Percentiles rank a stretch among this genome's conserved stretches.
phyloP scores from a whole-genome alignment of 1,140 invertebrate genomes.

The Bombus breviceps region DNA sequence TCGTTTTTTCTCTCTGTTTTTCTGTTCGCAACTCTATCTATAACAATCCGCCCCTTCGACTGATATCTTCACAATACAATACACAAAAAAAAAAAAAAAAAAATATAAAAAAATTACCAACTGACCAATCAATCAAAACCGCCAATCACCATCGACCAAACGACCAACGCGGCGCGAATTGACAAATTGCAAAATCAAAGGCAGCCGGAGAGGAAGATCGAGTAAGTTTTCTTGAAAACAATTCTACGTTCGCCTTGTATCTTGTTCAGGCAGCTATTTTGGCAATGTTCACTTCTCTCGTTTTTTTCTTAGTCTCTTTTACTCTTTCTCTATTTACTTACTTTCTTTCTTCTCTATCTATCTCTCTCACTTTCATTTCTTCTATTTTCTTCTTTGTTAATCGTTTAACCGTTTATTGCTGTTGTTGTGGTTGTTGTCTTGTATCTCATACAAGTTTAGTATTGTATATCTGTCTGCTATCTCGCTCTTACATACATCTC shows the following conservation, averaged over 20 bases:
- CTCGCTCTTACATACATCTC: constrained; percentile 34
- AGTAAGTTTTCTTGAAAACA: constrained; percentile 78
- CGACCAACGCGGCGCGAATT: constrained; percentile 74
- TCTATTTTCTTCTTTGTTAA: constrained; percentile 30
- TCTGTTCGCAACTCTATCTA: constrained; percentile 46
- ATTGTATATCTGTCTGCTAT: constrained; percentile 36
- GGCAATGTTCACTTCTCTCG: constrained; percentile 39
- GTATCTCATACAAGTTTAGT: constrained; percentile 17
- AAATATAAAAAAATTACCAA: constrained; percentile 13
- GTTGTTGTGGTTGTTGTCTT: constrained; percentile 37
- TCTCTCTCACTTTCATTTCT: constrained; percentile 27
- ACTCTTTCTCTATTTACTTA: constrained; percentile 33
- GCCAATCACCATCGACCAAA: constrained; percentile 76
- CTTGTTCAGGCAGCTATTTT: constrained; percentile 36
- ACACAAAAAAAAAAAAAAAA: constrained; percentile 53
- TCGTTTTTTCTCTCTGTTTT: constrained; percentile 71
- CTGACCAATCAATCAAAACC: constrained; percentile 67
- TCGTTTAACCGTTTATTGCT: constrained; percentile 48
- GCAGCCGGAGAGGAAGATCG: constrained; percentile 82
- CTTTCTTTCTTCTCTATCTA: constrained; percentile 26
- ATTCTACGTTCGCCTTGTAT: constrained; percentile 22
- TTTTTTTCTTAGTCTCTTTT: constrained; percentile 23
- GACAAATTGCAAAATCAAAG: constrained; percentile 79
- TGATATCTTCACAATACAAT: constrained; percentile 75
- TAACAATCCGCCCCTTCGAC: constrained; percentile 60